Conservation (phyloP, 2,113 vertebrate genomes). For the Maccullochella peelii region DNA sequence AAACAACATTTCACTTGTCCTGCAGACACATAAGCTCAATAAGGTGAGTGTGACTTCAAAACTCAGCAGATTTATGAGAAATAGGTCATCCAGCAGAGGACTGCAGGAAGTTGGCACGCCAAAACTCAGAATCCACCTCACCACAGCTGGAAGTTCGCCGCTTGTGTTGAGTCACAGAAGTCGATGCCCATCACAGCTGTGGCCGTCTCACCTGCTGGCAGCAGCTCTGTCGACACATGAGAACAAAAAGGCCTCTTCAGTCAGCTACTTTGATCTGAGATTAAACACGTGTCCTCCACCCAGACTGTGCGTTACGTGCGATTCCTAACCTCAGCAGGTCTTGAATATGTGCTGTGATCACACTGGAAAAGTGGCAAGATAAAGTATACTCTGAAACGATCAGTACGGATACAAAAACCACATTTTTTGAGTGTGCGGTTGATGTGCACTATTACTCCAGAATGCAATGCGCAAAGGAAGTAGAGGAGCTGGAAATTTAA, state of each 20-base stretch:
- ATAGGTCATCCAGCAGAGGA: too few relatives aligned
- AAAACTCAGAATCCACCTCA: slow-evolving; percentile 70
- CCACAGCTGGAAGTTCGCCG: slow-evolving; percentile 98
- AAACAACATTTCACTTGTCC: background rate
- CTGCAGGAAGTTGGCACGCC: background rate
- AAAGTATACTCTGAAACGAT: background rate
- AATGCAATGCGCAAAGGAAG: too few relatives aligned
- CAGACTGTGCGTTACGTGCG: background rate
- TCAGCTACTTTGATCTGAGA: background rate
- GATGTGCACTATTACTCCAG: too few relatives aligned
- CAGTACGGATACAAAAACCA: background rate
- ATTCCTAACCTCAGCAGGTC: too few relatives aligned
- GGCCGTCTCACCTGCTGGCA: slow-evolving; percentile 88
- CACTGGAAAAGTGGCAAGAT: background rate
- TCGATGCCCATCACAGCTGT: slow-evolving; percentile 94
- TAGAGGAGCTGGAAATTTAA: too few relatives aligned
- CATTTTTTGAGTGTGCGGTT: too few relatives aligned
- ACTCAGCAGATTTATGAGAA: background rate
- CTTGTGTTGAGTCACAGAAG: slow-evolving; percentile 98
- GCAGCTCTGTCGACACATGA: slow-evolving; percentile 81
- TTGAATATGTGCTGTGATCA: background rate
- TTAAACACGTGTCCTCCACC: background rate
- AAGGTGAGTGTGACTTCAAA: background rate
- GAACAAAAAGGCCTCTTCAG: background rate
- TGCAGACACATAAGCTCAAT: background rate